Percentiles rank a stretch among this genome's conserved stretches.
These are phyloP conservation scores for Fundulus diaphanus DNA, from an alignment of 2,797 vertebrate genomes.

Conservation along the genomic window DNA sequence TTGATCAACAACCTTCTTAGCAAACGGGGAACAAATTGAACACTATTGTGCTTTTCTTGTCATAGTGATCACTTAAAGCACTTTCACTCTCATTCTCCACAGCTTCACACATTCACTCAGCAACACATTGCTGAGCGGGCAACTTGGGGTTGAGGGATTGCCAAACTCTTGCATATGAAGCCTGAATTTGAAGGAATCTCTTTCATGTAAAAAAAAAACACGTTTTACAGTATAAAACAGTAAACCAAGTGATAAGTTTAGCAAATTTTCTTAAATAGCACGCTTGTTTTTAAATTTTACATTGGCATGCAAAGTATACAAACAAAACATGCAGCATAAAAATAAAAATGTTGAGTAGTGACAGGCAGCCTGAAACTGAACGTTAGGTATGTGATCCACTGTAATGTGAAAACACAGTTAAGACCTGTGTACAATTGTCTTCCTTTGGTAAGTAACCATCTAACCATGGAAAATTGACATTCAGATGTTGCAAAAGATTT, in stretches of 20 bases:
- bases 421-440: neutral
- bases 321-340: neutral
- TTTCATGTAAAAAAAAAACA: neutral
- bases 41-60: no score
- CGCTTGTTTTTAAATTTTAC: neutral
- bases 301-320: slow-evolving; percentile 4
- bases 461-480: neutral
- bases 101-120: neutral
- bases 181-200: no score
- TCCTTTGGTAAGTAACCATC: neutral
- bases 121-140: neutral
- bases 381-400: neutral
- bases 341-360: neutral
- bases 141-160: no score
- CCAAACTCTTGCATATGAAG: no score
- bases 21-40: no score
- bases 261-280: neutral
- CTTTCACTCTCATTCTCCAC: no score
- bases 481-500: neutral
- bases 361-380: neutral
- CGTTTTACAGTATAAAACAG: neutral
- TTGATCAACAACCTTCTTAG: no score
- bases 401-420: neutral
- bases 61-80: no score
- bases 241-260: no score